Base-by-base conservation (phyloP, 2,113 vertebrate species). In the Seriola dumerili region DNA sequence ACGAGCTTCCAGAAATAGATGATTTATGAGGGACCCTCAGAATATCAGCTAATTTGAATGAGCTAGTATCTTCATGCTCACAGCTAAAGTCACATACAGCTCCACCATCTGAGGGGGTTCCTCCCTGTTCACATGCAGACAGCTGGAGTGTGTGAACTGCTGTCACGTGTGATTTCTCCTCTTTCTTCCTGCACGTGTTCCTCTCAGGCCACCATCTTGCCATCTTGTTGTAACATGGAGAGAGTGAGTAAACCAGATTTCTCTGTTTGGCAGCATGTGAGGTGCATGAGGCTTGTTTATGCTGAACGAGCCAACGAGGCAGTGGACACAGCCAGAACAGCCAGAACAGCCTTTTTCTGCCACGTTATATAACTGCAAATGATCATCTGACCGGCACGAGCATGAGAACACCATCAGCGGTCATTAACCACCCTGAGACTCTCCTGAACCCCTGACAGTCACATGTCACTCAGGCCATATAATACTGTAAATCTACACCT, bases 261-360 rank as follows among this genome's bases (percentile, higher is more conserved):
- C 61, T 72, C 4, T 52, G 54, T 81, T 85, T 77, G 73, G 73
- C 54, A 74, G n/a, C 21, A 59, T 78, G 38, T 62, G 44, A 63
- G 48, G 48, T 32, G 40, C 55, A 52, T 75, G 66, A 72, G 59
- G 67, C 14, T 62, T 74, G 77, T 80, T 81, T 78, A 67, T 78
- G 68, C 34, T 64, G 78, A 67, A 11, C 29, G 59, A 63, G 78
- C 55, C 85, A 83, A 72, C 21, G 48, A n/a, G 63, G 42, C 46
- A 48, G 14, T 8, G 40, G 59, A 66, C 52, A 16, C 10, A 38
- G 57, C 76, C 76, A 69, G 48, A 80, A 10, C 73, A 55, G 36
- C 7, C 40, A 42, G 40, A 42, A 8, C 40, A 55, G 44, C 7
- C 36, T 8, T 40, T 74, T 73, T 29, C 64, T 84, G 48, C 69